Evolutionary conservation across 2,113 vertebrate genomes (phyloP), one percentile per base, ranked within the genome.

Genomic region (Dinomys branickii): DNA sequence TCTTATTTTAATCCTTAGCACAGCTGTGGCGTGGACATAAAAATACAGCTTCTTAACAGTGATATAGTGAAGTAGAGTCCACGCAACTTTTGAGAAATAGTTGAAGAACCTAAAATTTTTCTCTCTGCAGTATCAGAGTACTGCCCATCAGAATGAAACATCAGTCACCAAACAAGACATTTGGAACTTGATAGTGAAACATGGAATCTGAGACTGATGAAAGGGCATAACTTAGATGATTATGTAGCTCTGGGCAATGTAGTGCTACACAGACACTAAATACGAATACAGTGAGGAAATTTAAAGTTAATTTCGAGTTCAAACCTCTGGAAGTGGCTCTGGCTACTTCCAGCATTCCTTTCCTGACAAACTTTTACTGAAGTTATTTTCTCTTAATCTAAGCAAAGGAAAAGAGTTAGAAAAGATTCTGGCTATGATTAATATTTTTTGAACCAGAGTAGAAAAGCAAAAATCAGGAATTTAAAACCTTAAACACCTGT

Each of bases 1-100:
- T 97, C 81, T 95, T 93, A 41, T 77, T 94, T 97, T 90, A 97
- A 95, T 93, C 71, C 26, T 85, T 56, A 30, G 44, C 54, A 92
- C 85, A 96, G 67, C 90, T 96, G 28, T 52, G 87, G 90, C 67
- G 81, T 24, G 7, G 24, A 86, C 85, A 58, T 33, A 97, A 97
- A 98, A 96, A 92, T 81, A 96, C 35, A 93, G 35, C 94, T 63
- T 85, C 93, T 11, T 50, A 96, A 88, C 56, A 63, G 52, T 83
- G 22, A 88, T 82, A 17, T 85, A 47, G 9, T 58, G 84, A 96
- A 97, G 1, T 38, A 24, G 91, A 73, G 61, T 6, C n/a, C 52
- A 78, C 33, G 19, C 5, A n/a, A 30, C 38, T 44, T 11, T 5
- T 38, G 71, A 88, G 90, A 96, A 96, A 95, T 82, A 96, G 41